Evolutionary conservation across 2,113 vertebrate species (phyloP).

Genomic region (Bos taurus): ARS-UCD2.0 NC_037333.1:17545001-17545500

Average conservation of each 20-base stretch:
- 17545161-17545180: neutral
- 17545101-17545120: neutral
- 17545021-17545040: neutral
- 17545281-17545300: slow-evolving; percentile 97
- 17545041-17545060: neutral
- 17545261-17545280: slow-evolving; percentile 99
- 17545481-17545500: neutral
- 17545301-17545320: slow-evolving; percentile 96
- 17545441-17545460: neutral
- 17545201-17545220: neutral
- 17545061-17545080: neutral
- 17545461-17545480: neutral
- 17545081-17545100: neutral
- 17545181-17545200: neutral
- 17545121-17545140: neutral
- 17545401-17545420: neutral
- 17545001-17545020: neutral
- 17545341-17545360: slow-evolving; percentile 88
- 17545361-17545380: neutral
- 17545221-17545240: slow-evolving; percentile 85
- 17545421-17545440: neutral
- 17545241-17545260: slow-evolving; percentile 99
- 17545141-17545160: neutral
- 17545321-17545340: slow-evolving; percentile 98
- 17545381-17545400: neutral